A percentile compares a stretch with the other conserved stretches of the same genome.
phyloP scores from a whole-genome alignment of 2,888 invertebrate species.

The Proisotoma minuta region DNA sequence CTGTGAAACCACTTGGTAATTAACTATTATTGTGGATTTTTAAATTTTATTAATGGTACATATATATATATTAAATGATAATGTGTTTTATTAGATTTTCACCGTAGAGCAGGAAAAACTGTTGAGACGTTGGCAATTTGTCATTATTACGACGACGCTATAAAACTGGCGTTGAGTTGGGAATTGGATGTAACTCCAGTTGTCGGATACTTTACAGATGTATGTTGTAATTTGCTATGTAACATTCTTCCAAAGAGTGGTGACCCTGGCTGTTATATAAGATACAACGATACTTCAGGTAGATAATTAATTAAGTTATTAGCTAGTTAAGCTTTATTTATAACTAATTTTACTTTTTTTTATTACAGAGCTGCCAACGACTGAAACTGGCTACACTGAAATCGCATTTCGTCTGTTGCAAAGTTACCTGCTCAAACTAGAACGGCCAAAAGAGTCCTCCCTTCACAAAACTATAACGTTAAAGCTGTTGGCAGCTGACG shows the following conservation, averaged over 20 bases:
- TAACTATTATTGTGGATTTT: background rate
- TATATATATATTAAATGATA: background rate
- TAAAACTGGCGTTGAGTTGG: conserved; percentile 40
- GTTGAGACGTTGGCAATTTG: conserved; percentile 29
- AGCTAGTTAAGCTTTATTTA: background rate
- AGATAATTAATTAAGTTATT: background rate
- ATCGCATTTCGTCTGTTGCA: conserved; percentile 38
- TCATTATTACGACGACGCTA: conserved; percentile 42
- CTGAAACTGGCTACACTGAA: conserved; percentile 37
- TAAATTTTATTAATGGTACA: background rate
- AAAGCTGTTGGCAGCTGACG: conserved; percentile 30
- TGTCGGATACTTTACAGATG: conserved; percentile 26
- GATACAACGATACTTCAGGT: conserved; percentile 42
- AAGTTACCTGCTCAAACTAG: conserved; percentile 37
- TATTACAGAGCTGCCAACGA: conserved; percentile 21
- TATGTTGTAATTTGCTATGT: conserved; percentile 32
- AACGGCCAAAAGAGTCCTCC: conserved; percentile 31
- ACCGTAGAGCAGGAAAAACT: conserved; percentile 30
- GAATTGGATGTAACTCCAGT: conserved; percentile 28
- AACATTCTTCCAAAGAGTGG: conserved; percentile 37
- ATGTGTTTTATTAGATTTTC: conserved; percentile 27
- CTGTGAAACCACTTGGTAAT: conserved; percentile 21
- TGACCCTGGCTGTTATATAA: conserved; percentile 42
- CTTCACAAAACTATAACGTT: conserved; percentile 36
- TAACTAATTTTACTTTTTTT: background rate